phyloP scores from a whole-genome alignment of 1,140 invertebrate species.

The Caenorhabditis inopinata region DNA sequence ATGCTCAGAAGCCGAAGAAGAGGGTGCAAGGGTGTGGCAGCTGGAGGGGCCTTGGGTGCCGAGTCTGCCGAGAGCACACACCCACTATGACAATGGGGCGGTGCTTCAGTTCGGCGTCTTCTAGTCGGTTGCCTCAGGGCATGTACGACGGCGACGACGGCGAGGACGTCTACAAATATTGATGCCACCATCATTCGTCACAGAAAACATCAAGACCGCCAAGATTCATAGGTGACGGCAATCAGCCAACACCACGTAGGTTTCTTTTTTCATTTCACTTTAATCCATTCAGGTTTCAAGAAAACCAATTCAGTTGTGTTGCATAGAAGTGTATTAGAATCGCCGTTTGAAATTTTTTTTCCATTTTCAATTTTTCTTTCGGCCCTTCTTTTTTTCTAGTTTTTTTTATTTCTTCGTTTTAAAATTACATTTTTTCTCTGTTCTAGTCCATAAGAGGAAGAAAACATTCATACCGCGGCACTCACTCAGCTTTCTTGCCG shows the following conservation, averaged over 20 bases:
- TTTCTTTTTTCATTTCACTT: not conserved
- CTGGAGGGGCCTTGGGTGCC: not conserved
- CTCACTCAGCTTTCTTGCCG: not conserved
- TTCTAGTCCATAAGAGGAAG: not conserved
- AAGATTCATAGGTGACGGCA: conserved; percentile 1
- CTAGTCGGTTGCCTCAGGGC: conserved; percentile 25
- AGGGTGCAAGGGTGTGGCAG: not conserved
- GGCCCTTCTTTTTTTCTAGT: not conserved
- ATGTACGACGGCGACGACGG: not conserved
- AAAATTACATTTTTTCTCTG: not conserved
- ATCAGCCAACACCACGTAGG: not conserved
- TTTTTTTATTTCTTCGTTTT: not conserved
- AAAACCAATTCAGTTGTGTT: not conserved
- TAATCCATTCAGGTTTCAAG: not conserved
- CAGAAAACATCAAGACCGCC: conserved; percentile 1
- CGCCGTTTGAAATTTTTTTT: not conserved
- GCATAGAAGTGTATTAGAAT: not conserved
- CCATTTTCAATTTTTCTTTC: not conserved
- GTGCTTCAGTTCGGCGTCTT: conserved; percentile 27
- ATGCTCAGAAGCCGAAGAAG: not conserved
- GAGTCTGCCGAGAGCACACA: conserved; percentile 11
- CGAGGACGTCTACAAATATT: conserved; percentile 14
- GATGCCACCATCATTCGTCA: conserved; percentile 29
- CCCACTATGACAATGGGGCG: conserved; percentile 22
- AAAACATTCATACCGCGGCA: not conserved